phyloP scores from a whole-genome alignment of 2,797 vertebrate species.

The Fistularia commersonii region DNA sequence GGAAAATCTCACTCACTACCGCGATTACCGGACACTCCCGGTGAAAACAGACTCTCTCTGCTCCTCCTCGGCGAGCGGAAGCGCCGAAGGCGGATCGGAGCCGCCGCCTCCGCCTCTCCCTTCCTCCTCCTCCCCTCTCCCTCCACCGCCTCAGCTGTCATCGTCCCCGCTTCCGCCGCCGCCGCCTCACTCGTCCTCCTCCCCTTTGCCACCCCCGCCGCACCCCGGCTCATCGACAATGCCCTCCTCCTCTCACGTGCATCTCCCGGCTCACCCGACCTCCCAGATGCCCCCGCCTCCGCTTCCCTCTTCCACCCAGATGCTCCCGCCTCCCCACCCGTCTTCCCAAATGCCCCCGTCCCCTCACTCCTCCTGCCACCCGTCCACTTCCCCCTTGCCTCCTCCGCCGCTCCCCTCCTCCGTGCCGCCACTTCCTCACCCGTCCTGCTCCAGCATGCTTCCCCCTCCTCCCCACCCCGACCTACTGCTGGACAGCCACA shows the following conservation, averaged over 20 bases:
- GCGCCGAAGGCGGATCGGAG: conserved; percentile 68
- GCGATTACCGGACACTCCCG: conserved; percentile 71
- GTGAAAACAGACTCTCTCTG: conserved; percentile 78
- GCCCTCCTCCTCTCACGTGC: conserved; percentile 62
- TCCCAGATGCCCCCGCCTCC: conserved; percentile 66
- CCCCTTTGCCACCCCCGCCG: conserved; percentile 45
- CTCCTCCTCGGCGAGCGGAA: conserved; percentile 78
- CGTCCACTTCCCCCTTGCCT: neutral
- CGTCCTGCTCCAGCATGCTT: conserved; percentile 59
- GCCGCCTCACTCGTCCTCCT: conserved; percentile 42
- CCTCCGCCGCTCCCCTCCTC: conserved; percentile 38
- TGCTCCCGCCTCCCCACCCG: conserved; percentile 30
- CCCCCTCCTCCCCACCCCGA: conserved; percentile 73
- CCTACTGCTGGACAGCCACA: conserved; percentile 71
- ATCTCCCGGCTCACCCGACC: conserved; percentile 49
- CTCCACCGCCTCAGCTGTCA: conserved; percentile 44
- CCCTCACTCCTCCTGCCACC: conserved; percentile 19
- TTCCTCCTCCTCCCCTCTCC: conserved; percentile 54
- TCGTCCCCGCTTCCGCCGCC: conserved; percentile 51
- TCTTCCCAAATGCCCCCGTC: conserved; percentile 45
- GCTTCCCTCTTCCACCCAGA: conserved; percentile 30
- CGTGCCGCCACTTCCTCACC: conserved; percentile 72
- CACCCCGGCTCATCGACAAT: conserved; percentile 28
- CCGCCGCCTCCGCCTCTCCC: conserved; percentile 67
- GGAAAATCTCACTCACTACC: conserved; percentile 78